Evolutionary conservation across 2,888 invertebrate genomes (phyloP).

Genomic region (Athalia circularis): DNA sequence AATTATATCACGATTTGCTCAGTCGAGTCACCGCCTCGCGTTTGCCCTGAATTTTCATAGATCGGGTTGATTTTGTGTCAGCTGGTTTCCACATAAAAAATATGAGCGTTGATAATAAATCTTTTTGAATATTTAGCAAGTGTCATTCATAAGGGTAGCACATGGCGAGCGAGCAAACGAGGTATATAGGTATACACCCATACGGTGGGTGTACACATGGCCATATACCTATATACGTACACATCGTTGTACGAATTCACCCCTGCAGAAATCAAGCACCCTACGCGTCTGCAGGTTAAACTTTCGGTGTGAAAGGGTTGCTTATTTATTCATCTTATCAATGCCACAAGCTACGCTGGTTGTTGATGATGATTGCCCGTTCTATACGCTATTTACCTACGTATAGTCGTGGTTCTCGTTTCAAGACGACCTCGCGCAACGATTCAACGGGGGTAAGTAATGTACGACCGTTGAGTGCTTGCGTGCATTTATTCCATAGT

Average conservation of each 20-base stretch:
- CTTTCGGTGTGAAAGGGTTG: constrained; percentile 15
- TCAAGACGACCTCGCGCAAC: too few species aligned
- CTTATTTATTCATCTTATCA: constrained; percentile 39
- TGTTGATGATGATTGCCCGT: constrained; percentile 19
- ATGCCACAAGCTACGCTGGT: constrained; percentile 7
- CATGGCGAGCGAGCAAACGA: too few species aligned
- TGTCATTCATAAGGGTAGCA: constrained; percentile 9
- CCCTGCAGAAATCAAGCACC: constrained; percentile 15
- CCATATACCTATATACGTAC: too few species aligned
- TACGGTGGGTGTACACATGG: too few species aligned
- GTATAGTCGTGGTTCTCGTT: not conserved
- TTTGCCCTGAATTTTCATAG: too few species aligned
- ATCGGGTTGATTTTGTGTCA: not conserved
- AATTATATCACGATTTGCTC: too few species aligned
- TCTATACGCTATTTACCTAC: constrained; percentile 4
- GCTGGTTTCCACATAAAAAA: not conserved
- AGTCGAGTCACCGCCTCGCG: too few species aligned
- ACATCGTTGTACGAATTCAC: not conserved
- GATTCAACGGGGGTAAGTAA: too few species aligned
- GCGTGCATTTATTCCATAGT: too few species aligned
- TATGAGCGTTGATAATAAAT: not conserved
- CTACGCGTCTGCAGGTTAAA: constrained; percentile 1
- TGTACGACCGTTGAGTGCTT: too few species aligned
- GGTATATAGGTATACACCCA: too few species aligned
- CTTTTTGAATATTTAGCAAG: constrained; percentile 26